A percentile compares a stretch with the other conserved stretches of the same genome.
These are phyloP conservation scores for Upupa epops DNA, from an alignment of 2,113 vertebrate genomes.

Conservation along the genomic window DNA sequence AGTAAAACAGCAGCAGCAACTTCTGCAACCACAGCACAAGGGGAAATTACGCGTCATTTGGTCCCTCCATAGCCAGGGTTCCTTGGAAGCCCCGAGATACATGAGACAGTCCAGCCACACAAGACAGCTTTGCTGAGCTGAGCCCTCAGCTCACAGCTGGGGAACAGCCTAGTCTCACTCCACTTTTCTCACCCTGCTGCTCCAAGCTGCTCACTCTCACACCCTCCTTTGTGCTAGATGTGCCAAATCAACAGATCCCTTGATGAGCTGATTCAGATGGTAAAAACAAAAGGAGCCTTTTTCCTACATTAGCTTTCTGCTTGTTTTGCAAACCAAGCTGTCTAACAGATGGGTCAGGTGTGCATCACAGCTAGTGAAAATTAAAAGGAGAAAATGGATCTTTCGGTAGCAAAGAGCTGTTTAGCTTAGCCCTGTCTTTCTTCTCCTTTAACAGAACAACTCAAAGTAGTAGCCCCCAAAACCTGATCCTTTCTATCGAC, in stretches of 20 bases:
- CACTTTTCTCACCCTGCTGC: not conserved
- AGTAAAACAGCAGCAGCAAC: not conserved
- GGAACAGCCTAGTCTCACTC: not conserved
- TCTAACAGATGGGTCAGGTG: constrained; percentile 41
- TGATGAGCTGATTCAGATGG: not conserved
- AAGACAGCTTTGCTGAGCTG: not conserved
- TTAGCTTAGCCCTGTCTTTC: not conserved
- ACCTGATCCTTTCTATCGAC: not conserved
- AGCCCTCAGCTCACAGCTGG: not conserved
- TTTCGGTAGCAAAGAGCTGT: not conserved
- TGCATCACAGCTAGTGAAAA: not conserved
- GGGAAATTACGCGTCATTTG: not conserved
- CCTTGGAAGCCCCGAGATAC: not conserved
- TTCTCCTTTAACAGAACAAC: not conserved
- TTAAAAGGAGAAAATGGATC: not conserved
- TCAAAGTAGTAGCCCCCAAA: not conserved
- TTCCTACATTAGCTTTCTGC: not conserved
- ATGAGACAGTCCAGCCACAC: not conserved
- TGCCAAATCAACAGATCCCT: constrained; percentile 20
- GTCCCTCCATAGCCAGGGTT: not conserved
- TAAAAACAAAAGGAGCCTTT: constrained; percentile 24
- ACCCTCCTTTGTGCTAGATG: not conserved
- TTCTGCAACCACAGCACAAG: not conserved
- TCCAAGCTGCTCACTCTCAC: not conserved
- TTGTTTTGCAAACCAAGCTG: constrained; percentile 31